A percentile compares a stretch with the other conserved stretches of the same genome.
Evolutionary conservation across 2,888 invertebrate genomes (phyloP).

Genomic region (Ectobius pallidus): DNA sequence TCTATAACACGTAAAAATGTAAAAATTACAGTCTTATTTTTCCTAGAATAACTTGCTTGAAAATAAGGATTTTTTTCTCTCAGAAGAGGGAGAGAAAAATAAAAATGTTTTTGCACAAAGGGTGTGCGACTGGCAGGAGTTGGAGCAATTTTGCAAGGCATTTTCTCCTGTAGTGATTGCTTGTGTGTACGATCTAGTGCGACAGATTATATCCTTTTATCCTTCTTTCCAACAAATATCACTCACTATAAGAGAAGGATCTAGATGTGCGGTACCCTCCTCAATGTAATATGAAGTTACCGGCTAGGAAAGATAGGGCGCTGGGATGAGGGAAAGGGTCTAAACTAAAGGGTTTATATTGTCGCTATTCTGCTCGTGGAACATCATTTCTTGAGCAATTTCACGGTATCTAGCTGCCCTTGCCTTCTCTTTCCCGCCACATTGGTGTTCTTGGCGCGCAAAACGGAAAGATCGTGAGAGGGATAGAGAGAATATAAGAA

Average conservation of each 20-base stretch:
- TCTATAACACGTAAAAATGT: slow-evolving; percentile 1
- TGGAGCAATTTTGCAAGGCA: slow-evolving; percentile 21
- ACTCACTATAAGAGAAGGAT: neutral
- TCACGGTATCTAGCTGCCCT: slow-evolving; percentile 27
- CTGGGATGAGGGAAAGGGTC: neutral
- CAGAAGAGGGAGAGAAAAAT: neutral
- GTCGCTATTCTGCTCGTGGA: slow-evolving; percentile 29
- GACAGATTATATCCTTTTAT: slow-evolving; percentile 31
- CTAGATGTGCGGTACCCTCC: neutral
- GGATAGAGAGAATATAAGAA: neutral
- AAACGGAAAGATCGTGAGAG: slow-evolving; percentile 1
- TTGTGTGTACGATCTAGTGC: slow-evolving; percentile 22
- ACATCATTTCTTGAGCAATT: slow-evolving; percentile 34
- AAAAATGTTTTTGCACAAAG: neutral
- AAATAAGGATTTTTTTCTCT: slow-evolving; percentile 20
- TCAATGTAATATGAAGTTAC: slow-evolving; percentile 23
- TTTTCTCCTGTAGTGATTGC: slow-evolving; percentile 27
- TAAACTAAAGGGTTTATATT: slow-evolving; percentile 19
- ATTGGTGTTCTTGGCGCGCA: neutral
- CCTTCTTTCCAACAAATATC: slow-evolving; percentile 18
- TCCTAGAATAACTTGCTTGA: slow-evolving; percentile 11
- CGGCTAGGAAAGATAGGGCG: slow-evolving; percentile 5
- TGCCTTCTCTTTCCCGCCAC: too few relatives aligned
- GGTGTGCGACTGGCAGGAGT: neutral
- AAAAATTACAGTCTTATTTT: neutral